phyloP scores from a whole-genome alignment of 2,113 vertebrate genomes.

The Lanius ludovicianus region DNA sequence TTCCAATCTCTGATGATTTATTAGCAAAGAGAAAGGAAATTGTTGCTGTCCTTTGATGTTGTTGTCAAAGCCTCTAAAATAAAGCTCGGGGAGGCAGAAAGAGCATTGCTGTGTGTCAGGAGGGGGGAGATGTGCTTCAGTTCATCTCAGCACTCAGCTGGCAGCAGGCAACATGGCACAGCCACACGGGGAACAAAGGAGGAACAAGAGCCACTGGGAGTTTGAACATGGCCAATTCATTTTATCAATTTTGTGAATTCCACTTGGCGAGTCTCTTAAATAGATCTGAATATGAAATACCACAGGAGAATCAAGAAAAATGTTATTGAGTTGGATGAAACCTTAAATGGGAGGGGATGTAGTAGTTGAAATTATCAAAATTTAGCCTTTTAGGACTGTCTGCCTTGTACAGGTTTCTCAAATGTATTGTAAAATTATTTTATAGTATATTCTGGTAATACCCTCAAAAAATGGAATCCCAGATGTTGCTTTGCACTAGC shows the following conservation, averaged over 20 bases:
- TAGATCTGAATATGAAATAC: not conserved
- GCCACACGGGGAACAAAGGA: not conserved
- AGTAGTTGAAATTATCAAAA: not conserved
- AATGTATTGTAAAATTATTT: not conserved
- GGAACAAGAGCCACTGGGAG: not conserved
- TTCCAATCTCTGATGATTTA: not conserved
- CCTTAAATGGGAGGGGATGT: not conserved
- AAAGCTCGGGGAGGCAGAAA: not conserved
- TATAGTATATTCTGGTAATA: not conserved
- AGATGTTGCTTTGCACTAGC: not conserved
- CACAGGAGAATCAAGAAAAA: not conserved
- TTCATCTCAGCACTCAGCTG: not conserved
- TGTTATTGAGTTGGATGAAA: not conserved
- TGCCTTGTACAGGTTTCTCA: not conserved
- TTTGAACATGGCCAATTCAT: not conserved
- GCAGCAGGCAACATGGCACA: not conserved
- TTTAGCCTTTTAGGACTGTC: not conserved
- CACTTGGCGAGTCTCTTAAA: not conserved
- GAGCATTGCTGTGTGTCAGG: not conserved
- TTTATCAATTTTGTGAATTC: not conserved
- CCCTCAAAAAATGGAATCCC: not conserved
- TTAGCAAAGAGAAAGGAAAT: constrained; percentile 40
- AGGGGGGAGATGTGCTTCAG: not conserved
- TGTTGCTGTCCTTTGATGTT: constrained; percentile 26
- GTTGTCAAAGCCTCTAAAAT: constrained; percentile 38